Percentiles rank a stretch among this genome's conserved stretches.
Conservation (phyloP, 1,140 invertebrate genomes). For the Sitobion miscanthi region DNA sequence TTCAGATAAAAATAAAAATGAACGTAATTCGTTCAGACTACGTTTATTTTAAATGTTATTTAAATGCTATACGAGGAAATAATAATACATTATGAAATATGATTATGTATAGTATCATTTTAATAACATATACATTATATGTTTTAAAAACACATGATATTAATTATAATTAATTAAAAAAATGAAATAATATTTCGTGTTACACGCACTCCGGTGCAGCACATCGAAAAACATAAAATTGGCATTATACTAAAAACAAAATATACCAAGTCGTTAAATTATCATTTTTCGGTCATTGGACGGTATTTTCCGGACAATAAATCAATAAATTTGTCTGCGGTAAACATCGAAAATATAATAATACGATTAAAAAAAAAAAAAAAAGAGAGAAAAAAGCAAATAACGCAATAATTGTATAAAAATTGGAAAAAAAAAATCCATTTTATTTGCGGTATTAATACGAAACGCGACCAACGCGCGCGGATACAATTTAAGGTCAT, state of each 20-base stretch:
- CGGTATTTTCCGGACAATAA: background rate
- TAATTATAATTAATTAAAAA: background rate
- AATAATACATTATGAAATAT: no score
- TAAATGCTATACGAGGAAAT: no score
- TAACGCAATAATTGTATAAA: slow-evolving; percentile 6
- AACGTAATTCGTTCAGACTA: no score
- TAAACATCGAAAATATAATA: background rate
- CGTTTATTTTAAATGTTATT: no score
- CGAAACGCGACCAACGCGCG: background rate
- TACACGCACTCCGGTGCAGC: background rate
- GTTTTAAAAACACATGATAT: background rate
- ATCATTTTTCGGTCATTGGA: background rate
- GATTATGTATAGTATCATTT: no score
- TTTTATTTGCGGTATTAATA: slow-evolving; percentile 34
- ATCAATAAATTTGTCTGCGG: background rate
- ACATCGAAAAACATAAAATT: background rate
- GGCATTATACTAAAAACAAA: background rate
- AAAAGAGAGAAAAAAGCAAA: background rate
- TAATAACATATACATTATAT: background rate
- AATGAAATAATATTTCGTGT: background rate
- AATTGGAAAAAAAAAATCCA: background rate
- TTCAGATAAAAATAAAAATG: background rate
- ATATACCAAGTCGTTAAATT: background rate
- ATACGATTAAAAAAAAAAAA: background rate
- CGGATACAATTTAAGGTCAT: slow-evolving; percentile 32